Evolutionary conservation across 2,888 invertebrate species (phyloP).

Genomic region (Eulithis testata): DNA sequence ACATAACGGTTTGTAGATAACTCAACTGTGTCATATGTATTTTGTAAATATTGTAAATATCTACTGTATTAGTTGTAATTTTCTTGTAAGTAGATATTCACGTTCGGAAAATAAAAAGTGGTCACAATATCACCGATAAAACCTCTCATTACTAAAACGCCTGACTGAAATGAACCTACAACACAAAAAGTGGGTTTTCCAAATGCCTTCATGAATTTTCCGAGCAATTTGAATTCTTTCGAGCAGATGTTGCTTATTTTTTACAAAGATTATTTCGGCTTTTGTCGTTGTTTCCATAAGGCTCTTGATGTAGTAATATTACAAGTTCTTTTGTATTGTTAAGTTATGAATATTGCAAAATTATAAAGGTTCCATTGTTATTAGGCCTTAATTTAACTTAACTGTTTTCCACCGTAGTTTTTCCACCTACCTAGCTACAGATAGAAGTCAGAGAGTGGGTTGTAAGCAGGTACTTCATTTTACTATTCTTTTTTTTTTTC

Average conservation of each 20-base stretch:
- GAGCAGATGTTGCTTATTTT: constrained; percentile 17
- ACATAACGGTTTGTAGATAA: too few species aligned
- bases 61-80: too few species aligned
- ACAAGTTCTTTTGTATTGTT: neutral
- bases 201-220: constrained; percentile 23
- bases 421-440: too few species aligned
- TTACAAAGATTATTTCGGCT: constrained; percentile 10
- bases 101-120: neutral
- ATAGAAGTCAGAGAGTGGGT: too few species aligned
- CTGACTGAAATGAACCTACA: constrained; percentile 2
- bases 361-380: neutral
- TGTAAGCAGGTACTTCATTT: too few species aligned
- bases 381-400: neutral
- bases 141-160: constrained; percentile 12
- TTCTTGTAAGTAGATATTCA: neutral
- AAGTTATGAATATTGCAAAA: constrained; percentile 1
- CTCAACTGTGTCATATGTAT: too few species aligned
- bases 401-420: too few species aligned
- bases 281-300: neutral
- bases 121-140: constrained; percentile 1
- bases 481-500: too few species aligned
- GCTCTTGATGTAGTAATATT: constrained; percentile 1
- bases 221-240: constrained; percentile 16
- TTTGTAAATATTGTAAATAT: too few species aligned
- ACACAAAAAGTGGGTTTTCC: neutral